Base-by-base conservation (phyloP, 2,113 vertebrate species). In the Cavia porcellus region DNA sequence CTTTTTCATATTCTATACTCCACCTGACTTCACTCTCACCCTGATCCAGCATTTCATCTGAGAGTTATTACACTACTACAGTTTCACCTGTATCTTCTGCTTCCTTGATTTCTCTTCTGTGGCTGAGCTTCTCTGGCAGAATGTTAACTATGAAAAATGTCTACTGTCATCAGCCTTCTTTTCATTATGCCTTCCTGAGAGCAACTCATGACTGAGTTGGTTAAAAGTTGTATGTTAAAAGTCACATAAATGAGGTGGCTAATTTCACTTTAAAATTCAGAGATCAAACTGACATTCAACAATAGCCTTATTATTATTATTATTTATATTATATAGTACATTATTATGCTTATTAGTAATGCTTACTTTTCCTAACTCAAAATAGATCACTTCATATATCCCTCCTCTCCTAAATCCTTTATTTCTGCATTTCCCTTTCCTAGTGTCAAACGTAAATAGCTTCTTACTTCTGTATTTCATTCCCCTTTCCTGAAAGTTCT, bases 191-290 rank as follows among this genome's bases (percentile, higher is more conserved):
- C 9, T 87, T 77, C 20, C 1, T 8, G 10, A 22, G 45, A 92
- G 25, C 4, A 61, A 3, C 1, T 55, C 35, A 38, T 70, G 68
- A 70, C 68, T 70, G 35, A 70, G 68, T n/a, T 70, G 35, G 35
- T 32, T 68, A 68, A 68, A 35, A 35, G 28, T 35, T 28, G 25
- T 42, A 42, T 42, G 38, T 45, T 74, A 77, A 25, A 45, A 28
- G 11, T 47, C 4, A 77, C 2, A 12, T 30, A 24, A 77, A 45
- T 14, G 74, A 77, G 24, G 4, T 77, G 25, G 13, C 52, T 84
- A 28, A 59, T 57, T 93, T 72, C 35, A 70, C 45, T 59, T 79
- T 75, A 86, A 86, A 93, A 70, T 19, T 45, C 74, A 62, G 52
- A 86, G 20, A 83, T 35, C 47, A 77, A 93, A 32, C 0, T 12